Percentiles rank a stretch among this genome's conserved stretches.
Evolutionary conservation across 2,888 invertebrate species (phyloP).

Genomic region (Temnothorax rugatulus): DNA sequence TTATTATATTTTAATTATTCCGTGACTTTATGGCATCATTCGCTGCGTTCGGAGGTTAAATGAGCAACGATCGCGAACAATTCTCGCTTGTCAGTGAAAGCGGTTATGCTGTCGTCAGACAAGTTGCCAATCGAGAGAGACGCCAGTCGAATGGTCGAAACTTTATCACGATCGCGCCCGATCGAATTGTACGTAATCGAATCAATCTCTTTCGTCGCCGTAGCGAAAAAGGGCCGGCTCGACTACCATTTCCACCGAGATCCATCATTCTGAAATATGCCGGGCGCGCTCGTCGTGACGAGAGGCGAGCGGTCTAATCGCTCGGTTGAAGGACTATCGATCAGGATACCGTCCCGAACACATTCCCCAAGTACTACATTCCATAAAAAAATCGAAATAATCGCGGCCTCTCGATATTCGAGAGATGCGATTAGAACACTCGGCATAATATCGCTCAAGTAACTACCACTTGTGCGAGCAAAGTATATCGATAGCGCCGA

Average conservation of each 20-base stretch:
- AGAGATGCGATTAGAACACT: neutral
- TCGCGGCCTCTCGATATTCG: neutral
- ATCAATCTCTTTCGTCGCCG: constrained; percentile 50
- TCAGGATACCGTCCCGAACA: neutral
- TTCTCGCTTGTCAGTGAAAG: neutral
- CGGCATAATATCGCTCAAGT: neutral
- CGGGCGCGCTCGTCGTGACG: constrained; percentile 25
- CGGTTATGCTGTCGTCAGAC: constrained; percentile 22
- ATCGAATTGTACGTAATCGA: constrained; percentile 47
- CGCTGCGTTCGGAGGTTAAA: neutral
- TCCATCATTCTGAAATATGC: constrained; percentile 54
- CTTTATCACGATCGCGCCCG: constrained; percentile 30
- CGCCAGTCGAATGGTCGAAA: constrained; percentile 14
- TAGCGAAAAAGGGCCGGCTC: constrained; percentile 26
- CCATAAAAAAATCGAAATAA: constrained; percentile 20
- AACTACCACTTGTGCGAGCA: neutral
- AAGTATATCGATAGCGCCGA: constrained; percentile 17
- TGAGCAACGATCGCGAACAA: neutral
- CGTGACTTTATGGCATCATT: too few relatives aligned
- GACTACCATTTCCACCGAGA: constrained; percentile 40
- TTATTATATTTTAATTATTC: constrained; percentile 7
- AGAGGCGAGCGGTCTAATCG: constrained; percentile 43
- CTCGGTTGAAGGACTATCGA: constrained; percentile 43
- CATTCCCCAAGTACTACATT: neutral
- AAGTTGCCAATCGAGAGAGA: constrained; percentile 45